Evolutionary conservation across 2,797 vertebrate genomes (phyloP), one percentile per base, ranked within the genome.

Genomic region (Tokudaia muenninki): DNA sequence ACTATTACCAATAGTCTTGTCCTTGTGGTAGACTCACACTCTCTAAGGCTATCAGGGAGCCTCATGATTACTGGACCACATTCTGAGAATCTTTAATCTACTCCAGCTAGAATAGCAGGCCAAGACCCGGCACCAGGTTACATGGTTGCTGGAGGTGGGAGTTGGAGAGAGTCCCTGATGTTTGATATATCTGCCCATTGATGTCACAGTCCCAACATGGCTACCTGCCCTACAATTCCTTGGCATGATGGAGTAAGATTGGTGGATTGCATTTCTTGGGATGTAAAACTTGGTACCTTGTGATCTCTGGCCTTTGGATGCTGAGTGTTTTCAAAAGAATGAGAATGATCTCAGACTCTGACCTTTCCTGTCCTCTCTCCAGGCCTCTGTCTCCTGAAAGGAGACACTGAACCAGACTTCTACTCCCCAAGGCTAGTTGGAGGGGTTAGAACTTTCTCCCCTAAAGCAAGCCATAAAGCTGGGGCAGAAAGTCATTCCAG

Each of bases 381-480:
- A 50, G 59, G 14, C 52, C 41, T 82, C 59, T 77, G 29, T 19
- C 4, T 87, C n/a, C 55, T 67, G 34, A 63, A 87, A 67, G 50
- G 61, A 91, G 63, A 31, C 75, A 72, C 8, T 41, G 52, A 91
- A 52, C 34, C 52, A 87, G 63, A 80, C 79, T 52, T 72, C 78
- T 55, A 24, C 75, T 87, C 44, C 82, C 82, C 55, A 74, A 92
- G 83, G 94, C 82, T 4, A 92, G 55, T 81, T 67, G 7, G 47
- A 52, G 17, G 44, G 52, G 63, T 74, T 92, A 81, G 75, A 87
- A 81, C 75, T 86, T 63, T 95, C n/a, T 95, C n/a, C 83, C 94
- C n/a, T 59, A 87, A 87, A 92, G 94, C 94, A 65, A 95, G 65
- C 55, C 90, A 95, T 95, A 92, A 92, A 92, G 24, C 47, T 67